Evolutionary conservation across 2,888 invertebrate species (phyloP).

Genomic region (Xanthorhoe designata): DNA sequence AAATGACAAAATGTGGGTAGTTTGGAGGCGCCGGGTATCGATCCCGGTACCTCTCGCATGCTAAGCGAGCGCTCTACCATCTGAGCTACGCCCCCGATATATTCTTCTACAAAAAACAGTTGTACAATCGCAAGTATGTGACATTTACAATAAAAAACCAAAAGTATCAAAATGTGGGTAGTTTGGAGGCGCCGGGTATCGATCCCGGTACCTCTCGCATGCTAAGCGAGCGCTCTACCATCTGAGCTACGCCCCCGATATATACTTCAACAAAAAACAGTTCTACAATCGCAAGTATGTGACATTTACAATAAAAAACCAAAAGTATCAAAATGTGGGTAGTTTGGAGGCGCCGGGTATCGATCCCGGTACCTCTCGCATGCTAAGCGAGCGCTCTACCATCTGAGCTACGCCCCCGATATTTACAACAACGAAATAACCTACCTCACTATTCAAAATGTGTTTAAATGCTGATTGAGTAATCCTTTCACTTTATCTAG

Average conservation of each 20-base stretch:
- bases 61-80: slow-evolving; percentile 86
- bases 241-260: slow-evolving; percentile 69
- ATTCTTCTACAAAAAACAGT: neutral
- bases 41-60: slow-evolving; percentile 86
- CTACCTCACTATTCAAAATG: slow-evolving; percentile 9
- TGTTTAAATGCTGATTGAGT: slow-evolving; percentile 36
- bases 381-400: slow-evolving; percentile 87
- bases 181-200: slow-evolving; percentile 84
- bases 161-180: slow-evolving; percentile 35
- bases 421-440: slow-evolving; percentile 18
- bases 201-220: slow-evolving; percentile 86
- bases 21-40: slow-evolving; percentile 85
- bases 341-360: slow-evolving; percentile 61
- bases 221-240: slow-evolving; percentile 87
- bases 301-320: neutral
- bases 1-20: slow-evolving; percentile 13
- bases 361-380: slow-evolving; percentile 83
- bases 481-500: slow-evolving; percentile 45
- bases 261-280: neutral
- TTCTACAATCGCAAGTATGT: neutral
- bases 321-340: slow-evolving; percentile 23
- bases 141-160: slow-evolving; percentile 12
- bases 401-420: slow-evolving; percentile 63
- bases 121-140: slow-evolving; percentile 9
- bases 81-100: slow-evolving; percentile 82